Percentiles rank a stretch among this genome's conserved stretches.
These are phyloP conservation scores for Acanthacorydalis orientalis DNA, from an alignment of 2,888 invertebrate genomes.

Conservation along the genomic window DNA sequence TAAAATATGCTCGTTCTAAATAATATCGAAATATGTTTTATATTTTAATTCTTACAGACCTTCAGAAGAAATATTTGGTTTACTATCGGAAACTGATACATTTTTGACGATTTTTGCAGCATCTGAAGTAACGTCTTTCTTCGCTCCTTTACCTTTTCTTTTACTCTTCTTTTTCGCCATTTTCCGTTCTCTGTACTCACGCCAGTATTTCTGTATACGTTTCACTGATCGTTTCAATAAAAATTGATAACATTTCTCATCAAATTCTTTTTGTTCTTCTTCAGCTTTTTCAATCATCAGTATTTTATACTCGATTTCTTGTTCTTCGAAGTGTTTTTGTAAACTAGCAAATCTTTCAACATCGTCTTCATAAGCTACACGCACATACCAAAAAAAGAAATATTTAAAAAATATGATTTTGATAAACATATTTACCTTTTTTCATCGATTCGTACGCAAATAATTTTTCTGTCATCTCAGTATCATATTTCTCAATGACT, in stretches of 20 bases:
- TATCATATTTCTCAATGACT: no score
- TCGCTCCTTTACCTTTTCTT: constrained; percentile 10
- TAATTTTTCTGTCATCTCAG: no score
- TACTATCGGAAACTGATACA: no score
- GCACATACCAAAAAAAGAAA: no score
- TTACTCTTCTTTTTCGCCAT: neutral
- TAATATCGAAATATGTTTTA: no score
- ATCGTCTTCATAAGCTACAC: constrained; percentile 20
- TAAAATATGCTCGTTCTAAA: no score
- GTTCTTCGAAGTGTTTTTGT: constrained; percentile 31
- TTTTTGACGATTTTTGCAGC: no score
- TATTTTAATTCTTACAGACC: no score
- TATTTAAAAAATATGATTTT: neutral
- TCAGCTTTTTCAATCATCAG: constrained; percentile 39
- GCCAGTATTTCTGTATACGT: neutral
- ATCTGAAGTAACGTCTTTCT: constrained; percentile 13
- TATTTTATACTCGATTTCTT: constrained; percentile 33
- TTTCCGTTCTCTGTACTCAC: neutral
- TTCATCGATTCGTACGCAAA: no score
- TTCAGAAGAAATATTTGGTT: no score
- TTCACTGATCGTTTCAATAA: neutral
- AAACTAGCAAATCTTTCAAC: constrained; percentile 26
- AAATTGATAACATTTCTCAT: constrained; percentile 21
- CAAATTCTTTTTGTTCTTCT: constrained; percentile 35
- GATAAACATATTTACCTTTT: neutral